Conservation (phyloP, 2,888 invertebrate species). For the Heliconius charithonia region DNA sequence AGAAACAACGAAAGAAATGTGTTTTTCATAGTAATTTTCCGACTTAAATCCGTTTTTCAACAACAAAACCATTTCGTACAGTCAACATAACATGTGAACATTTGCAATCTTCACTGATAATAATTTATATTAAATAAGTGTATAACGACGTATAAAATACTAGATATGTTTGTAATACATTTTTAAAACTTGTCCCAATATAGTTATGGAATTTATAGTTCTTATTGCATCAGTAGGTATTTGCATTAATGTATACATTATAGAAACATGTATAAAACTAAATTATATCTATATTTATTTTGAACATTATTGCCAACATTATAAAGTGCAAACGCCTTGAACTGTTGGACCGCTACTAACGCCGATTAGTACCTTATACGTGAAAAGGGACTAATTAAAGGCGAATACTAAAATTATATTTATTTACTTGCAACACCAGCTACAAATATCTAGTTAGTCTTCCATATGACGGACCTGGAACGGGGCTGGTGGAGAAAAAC, state of each 20-base stretch:
- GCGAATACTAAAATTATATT: conserved; percentile 51
- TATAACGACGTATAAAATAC: not conserved
- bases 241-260: conserved; percentile 6
- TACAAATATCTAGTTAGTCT: conserved; percentile 42
- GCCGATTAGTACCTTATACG: conserved; percentile 49
- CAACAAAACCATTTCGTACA: not conserved
- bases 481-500: conserved; percentile 38
- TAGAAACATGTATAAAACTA: not conserved
- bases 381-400: conserved; percentile 51
- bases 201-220: not conserved
- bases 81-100: too few relatives aligned
- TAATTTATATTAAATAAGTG: not conserved
- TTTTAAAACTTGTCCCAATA: not conserved
- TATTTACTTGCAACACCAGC: conserved; percentile 32
- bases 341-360: conserved; percentile 14
- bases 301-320: not conserved
- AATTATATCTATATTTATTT: not conserved
- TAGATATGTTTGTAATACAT: not conserved
- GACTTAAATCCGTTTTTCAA: not conserved
- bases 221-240: not conserved
- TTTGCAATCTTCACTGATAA: not conserved
- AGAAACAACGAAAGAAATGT: not conserved
- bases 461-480: conserved; percentile 43
- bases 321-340: not conserved
- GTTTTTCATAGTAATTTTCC: not conserved